phyloP scores from a whole-genome alignment of 2,797 vertebrate genomes.

The Hydrolagus colliei region DNA sequence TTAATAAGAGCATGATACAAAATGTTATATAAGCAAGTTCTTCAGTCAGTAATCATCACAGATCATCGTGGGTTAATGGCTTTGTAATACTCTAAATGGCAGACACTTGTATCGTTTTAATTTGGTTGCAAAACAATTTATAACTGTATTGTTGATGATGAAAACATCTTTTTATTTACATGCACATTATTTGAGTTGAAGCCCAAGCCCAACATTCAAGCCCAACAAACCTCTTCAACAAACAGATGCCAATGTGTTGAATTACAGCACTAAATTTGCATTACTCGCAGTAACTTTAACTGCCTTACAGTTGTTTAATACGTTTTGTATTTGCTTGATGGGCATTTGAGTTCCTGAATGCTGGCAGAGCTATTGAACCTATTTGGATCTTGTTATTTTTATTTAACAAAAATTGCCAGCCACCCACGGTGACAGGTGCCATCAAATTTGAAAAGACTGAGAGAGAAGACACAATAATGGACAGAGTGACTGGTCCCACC shows the following conservation, averaged over 20 bases:
- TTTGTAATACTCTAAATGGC: neutral
- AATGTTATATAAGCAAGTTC: conserved; percentile 13
- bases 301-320: neutral
- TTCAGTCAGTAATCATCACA: neutral
- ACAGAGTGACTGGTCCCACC: no score
- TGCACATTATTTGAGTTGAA: neutral
- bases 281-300: neutral
- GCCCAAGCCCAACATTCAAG: neutral
- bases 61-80: neutral
- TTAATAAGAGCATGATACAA: conserved; percentile 12
- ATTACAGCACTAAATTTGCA: neutral
- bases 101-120: neutral
- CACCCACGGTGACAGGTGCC: no score
- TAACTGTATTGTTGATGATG: neutral
- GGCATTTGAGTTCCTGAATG: neutral
- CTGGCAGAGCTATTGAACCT: no score
- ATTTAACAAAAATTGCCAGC: no score
- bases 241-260: neutral
- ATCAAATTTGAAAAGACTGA: no score
- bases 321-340: neutral
- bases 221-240: neutral
- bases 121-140: neutral
- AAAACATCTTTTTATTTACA: neutral
- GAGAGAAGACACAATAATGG: no score
- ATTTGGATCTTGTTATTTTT: no score